These are phyloP conservation scores for Myotis pilosus DNA, from an alignment of 2,797 vertebrate species.

Conservation along the genomic window DNA sequence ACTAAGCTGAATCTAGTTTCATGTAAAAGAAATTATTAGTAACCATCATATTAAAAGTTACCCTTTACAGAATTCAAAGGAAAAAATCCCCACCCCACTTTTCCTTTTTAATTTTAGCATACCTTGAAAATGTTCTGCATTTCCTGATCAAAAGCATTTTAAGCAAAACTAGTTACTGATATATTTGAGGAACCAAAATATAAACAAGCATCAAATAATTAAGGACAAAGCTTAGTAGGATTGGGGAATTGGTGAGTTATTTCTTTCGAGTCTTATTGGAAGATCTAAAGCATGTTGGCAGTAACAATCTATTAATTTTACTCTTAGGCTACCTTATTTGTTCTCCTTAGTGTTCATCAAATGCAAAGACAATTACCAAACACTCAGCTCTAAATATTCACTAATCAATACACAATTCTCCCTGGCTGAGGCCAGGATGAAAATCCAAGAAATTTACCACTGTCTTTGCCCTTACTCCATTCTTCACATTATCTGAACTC, in stretches of 20 bases:
- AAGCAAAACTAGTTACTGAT: not conserved
- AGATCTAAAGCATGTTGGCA: not conserved
- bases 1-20: not conserved
- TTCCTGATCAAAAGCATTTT: not conserved
- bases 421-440: not conserved
- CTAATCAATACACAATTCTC: conserved; percentile 37
- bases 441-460: not conserved
- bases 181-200: not conserved
- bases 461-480: not conserved
- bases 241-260: not conserved
- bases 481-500: not conserved
- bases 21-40: not conserved
- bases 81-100: not conserved
- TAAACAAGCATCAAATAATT: not conserved
- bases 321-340: not conserved
- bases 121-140: not conserved
- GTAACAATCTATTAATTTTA: conserved; percentile 15
- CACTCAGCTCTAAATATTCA: not conserved
- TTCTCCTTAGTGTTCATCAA: conserved; percentile 25
- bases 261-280: not conserved
- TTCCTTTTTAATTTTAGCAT: not conserved
- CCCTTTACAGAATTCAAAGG: not conserved
- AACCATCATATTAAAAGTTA: not conserved
- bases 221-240: not conserved
- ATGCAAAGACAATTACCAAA: conserved; percentile 15